Base-by-base conservation (phyloP, 2,888 invertebrate species). In the Mesochorus sp. region DNA sequence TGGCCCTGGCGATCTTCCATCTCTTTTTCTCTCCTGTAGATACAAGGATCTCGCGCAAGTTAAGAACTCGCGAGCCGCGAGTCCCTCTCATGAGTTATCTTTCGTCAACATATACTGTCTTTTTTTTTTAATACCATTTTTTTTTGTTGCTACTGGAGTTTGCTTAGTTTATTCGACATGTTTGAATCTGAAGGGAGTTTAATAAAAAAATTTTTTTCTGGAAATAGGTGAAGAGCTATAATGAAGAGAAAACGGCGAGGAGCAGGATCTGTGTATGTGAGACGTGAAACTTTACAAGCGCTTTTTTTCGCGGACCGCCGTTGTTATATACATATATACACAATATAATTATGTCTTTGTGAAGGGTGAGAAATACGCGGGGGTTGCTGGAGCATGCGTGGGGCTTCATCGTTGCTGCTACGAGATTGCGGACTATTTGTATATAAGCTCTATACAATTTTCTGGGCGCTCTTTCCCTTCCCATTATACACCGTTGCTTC, bases 161-260 rank as follows among this genome's bases (percentile, higher is more conserved):
- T 49, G 10, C n/a, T 24, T 49, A 24, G 39, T 55, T 4, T 66
- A 61, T 81, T 82, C 75, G 80, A 80, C 24, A 5, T 81, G 78
- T 81, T 82, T 72, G 81, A 76, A 76, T n/a, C 82, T 80, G 76
- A 80, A 83, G 83, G 80, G 81, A 82, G 84, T 83, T 83, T 83
- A 81, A n/a, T n/a, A n/a, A n/a, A n/a, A n/a, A n/a, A n/a, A 82
- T 82, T 84, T 84, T 85, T 77, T 39, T 17, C 17, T 42, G 66
- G 28, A 39, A 6, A 17, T 24, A 66, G 53, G 24, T 2, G 47
- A 74, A 57, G 39, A 37, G 10, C 3, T 21, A 24, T 21, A 44
- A 49, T 59, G 51, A 42, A 59, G 59, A 51, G 39, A 44, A 34
- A 42, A 51, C 72, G 67, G 39, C 51, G 4, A 37, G 26, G 74